Evolutionary conservation across 2,888 invertebrate genomes (phyloP).

Genomic region (Amblyjoppa proteus): DNA sequence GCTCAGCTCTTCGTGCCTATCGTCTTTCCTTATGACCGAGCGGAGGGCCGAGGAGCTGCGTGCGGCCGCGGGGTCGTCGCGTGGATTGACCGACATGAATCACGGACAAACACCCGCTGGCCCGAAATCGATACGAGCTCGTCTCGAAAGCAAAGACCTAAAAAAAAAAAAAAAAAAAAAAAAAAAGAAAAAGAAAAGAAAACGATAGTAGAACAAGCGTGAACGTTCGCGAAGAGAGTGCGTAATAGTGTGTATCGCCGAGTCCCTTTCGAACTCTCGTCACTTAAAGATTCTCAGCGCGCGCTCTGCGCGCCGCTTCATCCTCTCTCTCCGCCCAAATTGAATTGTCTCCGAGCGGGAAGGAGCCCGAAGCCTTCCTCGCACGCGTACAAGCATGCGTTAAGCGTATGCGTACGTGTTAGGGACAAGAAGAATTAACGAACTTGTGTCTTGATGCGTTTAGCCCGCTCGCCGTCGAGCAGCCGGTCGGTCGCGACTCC

Average conservation of each 20-base stretch:
- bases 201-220: constrained; percentile 29
- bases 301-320: constrained; percentile 29
- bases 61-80: constrained; percentile 53
- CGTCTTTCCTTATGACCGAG: constrained; percentile 32
- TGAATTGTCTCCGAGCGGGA: constrained; percentile 59
- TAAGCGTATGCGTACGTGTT: not conserved
- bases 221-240: constrained; percentile 39
- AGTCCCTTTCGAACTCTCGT: constrained; percentile 55
- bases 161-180: constrained; percentile 13
- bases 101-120: constrained; percentile 66
- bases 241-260: constrained; percentile 19
- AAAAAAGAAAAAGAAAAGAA: constrained; percentile 11
- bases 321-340: constrained; percentile 40
- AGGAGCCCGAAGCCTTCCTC: constrained; percentile 25
- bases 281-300: constrained; percentile 66
- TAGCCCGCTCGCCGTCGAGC: not conserved
- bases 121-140: constrained; percentile 65
- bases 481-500: not conserved
- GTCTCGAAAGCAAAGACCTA: constrained; percentile 36
- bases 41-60: constrained; percentile 20
- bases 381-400: constrained; percentile 29
- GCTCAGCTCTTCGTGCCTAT: constrained; percentile 1
- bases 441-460: constrained; percentile 26
- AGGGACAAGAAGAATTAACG: constrained; percentile 13
- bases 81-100: constrained; percentile 64